Base-by-base conservation (phyloP, 2,888 invertebrate genomes). In the Furcula furcula region DNA sequence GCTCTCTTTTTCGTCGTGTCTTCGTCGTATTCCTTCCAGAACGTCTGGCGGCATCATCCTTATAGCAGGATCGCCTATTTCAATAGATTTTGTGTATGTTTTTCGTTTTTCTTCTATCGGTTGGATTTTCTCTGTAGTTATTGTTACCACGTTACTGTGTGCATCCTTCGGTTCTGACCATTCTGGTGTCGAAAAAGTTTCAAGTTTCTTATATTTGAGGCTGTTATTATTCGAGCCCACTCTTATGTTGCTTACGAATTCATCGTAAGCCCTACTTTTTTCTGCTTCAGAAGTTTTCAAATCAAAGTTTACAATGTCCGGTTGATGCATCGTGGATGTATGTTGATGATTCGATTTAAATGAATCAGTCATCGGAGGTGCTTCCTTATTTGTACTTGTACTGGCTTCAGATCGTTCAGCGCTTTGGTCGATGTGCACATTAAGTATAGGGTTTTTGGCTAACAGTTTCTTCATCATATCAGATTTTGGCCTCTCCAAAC, bases 401-500 rank as follows among this genome's bases (percentile, higher is more conserved):
- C 73, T 65, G 15, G 78, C 69, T 56, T 80, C 82, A 61, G 35
- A 41, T 63, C 69, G 60, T 36, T 57, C 57, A n/a, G 66, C 31
- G 16, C 49, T 66, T 65, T 79, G 84, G 47, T 88, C 88, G 20
- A 86, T 70, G 34, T 87, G 85, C 7, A 79, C 86, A 40, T 87
- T 89, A 26, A 90, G 59, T 34, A 88, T 87, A 0, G 89, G 89
- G 51, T 89, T 90, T 61, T 88, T 90, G 2, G 88, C 87, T 20
- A 91, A 76, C 6, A 90, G 49, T 57, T 91, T 91, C 40, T 91
- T 91, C 74, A 91, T 90, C 62, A 91, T 87, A 18, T 91, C 91
- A 1, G 91, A 91, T 71, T 91, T 92, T 1, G 92, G 91, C 49
- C 91, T 78, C 59, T 93, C 93, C 53, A 92, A 73, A 49, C 91